These are phyloP conservation scores for Mimachlamys varia DNA, from an alignment of 2,888 invertebrate genomes.

Conservation along the genomic window DNA sequence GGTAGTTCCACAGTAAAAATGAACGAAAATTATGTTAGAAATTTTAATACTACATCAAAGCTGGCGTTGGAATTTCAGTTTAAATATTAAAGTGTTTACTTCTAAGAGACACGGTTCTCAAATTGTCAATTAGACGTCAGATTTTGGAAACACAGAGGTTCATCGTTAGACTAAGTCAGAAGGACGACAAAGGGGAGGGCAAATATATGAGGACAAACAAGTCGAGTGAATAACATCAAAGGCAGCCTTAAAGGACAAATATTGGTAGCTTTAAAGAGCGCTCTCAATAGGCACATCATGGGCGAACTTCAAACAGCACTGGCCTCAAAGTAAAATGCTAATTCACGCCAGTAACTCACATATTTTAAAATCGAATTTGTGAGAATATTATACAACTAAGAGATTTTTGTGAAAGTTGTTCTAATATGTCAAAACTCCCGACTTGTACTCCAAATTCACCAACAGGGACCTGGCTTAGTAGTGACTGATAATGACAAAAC, in stretches of 20 bases:
- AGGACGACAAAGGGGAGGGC: neutral
- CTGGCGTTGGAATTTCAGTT: neutral
- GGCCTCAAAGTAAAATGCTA: neutral
- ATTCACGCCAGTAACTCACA: neutral
- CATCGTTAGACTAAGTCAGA: neutral
- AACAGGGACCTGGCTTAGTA: too few species aligned
- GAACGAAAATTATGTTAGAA: neutral
- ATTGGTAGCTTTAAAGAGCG: neutral
- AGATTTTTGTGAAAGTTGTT: too few species aligned
- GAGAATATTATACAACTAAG: too few species aligned
- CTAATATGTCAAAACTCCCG: too few species aligned
- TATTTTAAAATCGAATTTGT: neutral
- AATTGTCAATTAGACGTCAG: neutral
- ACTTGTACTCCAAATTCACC: too few species aligned
- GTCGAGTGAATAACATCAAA: slow-evolving; percentile 8
- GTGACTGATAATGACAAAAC: too few species aligned
- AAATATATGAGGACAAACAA: neutral
- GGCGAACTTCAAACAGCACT: neutral
- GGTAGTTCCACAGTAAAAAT: neutral
- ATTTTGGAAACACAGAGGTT: neutral
- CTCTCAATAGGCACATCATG: neutral
- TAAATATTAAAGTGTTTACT: neutral
- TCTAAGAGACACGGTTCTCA: neutral
- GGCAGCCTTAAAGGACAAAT: neutral
- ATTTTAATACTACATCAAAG: neutral